Conservation (phyloP, 1,140 invertebrate species). For the Oscheius sp. region DNA sequence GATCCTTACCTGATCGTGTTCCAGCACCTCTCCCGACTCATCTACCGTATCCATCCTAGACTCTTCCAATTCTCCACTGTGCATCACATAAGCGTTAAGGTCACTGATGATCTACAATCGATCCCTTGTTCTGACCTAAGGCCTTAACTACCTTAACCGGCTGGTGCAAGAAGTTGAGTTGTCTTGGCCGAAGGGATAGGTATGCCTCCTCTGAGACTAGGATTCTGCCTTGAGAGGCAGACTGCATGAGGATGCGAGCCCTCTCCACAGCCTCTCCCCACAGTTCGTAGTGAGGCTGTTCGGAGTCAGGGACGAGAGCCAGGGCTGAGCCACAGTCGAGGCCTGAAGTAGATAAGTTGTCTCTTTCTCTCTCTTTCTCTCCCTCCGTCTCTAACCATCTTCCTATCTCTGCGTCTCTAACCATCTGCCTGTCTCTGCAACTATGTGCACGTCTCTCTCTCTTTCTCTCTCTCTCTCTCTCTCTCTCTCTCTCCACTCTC, state of each 20-base stretch:
- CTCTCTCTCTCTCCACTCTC: too few species aligned
- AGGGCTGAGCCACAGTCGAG: constrained; percentile 56
- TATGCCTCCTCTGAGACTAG: constrained; percentile 58
- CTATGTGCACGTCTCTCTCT: too few species aligned
- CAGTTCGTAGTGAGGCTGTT: constrained; percentile 54
- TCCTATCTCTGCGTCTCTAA: too few species aligned
- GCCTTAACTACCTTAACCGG: constrained; percentile 36
- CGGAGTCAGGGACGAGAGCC: constrained; percentile 55
- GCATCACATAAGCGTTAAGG: constrained; percentile 48
- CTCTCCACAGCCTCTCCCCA: constrained; percentile 46
- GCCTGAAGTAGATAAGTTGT: constrained; percentile 42
- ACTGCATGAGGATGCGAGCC: constrained; percentile 45
- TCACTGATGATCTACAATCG: constrained; percentile 25
- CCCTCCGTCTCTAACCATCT: not conserved
- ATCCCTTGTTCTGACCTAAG: not conserved
- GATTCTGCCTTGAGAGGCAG: constrained; percentile 42
- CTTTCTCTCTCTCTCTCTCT: too few species aligned
- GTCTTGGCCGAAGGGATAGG: constrained; percentile 53
- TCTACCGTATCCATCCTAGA: too few species aligned
- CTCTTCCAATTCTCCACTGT: constrained; percentile 27
- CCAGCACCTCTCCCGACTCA: too few species aligned
- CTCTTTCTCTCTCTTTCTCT: too few species aligned
- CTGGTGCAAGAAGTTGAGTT: constrained; percentile 50
- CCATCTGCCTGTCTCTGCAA: too few species aligned
- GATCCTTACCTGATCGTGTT: too few species aligned